Conservation (phyloP, 1,140 invertebrate species). For the Drosophila teissieri region DNA sequence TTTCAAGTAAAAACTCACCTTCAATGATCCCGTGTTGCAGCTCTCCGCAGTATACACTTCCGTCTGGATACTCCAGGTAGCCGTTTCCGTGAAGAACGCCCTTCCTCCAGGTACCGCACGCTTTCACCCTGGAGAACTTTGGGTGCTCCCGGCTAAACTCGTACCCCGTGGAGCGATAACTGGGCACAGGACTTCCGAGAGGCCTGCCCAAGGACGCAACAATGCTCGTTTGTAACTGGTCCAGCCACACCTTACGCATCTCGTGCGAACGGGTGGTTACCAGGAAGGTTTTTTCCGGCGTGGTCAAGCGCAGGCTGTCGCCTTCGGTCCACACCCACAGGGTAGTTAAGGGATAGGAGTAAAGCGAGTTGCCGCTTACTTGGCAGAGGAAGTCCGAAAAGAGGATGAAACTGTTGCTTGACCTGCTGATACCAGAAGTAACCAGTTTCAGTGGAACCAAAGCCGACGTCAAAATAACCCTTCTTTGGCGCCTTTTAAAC, state of each 20-base stretch:
- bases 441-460: slow-evolving; percentile 88
- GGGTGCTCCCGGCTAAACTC: slow-evolving; percentile 89
- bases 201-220: slow-evolving; percentile 86
- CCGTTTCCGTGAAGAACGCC: slow-evolving; percentile 93
- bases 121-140: slow-evolving; percentile 91
- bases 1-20: slow-evolving; percentile 84
- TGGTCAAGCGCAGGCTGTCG: slow-evolving; percentile 87
- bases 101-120: slow-evolving; percentile 90
- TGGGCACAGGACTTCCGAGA: slow-evolving; percentile 87
- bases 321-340: slow-evolving; percentile 90
- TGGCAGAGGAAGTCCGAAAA: slow-evolving; percentile 91
- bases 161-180: slow-evolving; percentile 89
- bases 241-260: slow-evolving; percentile 92
- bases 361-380: slow-evolving; percentile 86
- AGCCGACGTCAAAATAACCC: slow-evolving; percentile 91
- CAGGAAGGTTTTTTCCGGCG: slow-evolving; percentile 91
- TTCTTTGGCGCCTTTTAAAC: slow-evolving; percentile 85
- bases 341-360: slow-evolving; percentile 88
- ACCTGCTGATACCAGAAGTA: slow-evolving; percentile 84
- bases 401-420: slow-evolving; percentile 89
- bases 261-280: slow-evolving; percentile 88
- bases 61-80: slow-evolving; percentile 92
- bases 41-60: slow-evolving; percentile 91
- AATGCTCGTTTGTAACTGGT: slow-evolving; percentile 88
- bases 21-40: slow-evolving; percentile 91